Evolutionary conservation across 2,113 vertebrate genomes (phyloP), one percentile per base, ranked within the genome.

Genomic region (Symphodus melops): DNA sequence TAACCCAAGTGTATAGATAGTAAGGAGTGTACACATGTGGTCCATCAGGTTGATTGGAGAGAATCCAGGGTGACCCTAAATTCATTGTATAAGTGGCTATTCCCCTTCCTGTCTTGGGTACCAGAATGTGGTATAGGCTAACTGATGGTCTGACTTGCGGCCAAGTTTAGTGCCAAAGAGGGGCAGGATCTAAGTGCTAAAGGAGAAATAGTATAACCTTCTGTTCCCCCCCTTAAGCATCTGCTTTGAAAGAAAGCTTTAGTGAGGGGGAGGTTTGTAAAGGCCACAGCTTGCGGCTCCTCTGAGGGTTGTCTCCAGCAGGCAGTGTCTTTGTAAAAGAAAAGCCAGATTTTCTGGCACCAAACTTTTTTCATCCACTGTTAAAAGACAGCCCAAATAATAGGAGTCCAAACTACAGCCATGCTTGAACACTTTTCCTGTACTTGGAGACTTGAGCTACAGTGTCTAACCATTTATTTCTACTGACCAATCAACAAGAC

Each of bases 221-320:
- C 28, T 76, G 9, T 76, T 48, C 41, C 52, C 17, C 28, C 39
- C 48, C 48, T 39, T 23, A 62, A 71, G 67, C 37, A n/a, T 56
- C 9, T 11, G 17, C 42, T 71, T 66, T 79, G 37, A 76, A 63
- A 59, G 53, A 80, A 68, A 71, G n/a, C 39, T 33, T 59, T 25
- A 21, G 58, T 61, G 48, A 58, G 69, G 61, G 25, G 44, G 68
- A 68, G 48, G 65, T 61, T 69, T 42, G 33, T 63, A 64, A 79
- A 51, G 42, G 48, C 62, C 37, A 44, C 37, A 1, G 61, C 62
- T 58, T 37, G 59, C 54, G 62, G 23, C 11, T 60, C 11, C 72
- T 68, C 53, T 10, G 36, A 74, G 62, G 53, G 20, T 54, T 63
- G 64, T 33, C 33, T 80, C 71, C 57, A 65, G 63, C 53, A 49